Evolutionary conservation across 2,113 vertebrate species (phyloP).

Genomic region (Eptesicus fuscus): DNA sequence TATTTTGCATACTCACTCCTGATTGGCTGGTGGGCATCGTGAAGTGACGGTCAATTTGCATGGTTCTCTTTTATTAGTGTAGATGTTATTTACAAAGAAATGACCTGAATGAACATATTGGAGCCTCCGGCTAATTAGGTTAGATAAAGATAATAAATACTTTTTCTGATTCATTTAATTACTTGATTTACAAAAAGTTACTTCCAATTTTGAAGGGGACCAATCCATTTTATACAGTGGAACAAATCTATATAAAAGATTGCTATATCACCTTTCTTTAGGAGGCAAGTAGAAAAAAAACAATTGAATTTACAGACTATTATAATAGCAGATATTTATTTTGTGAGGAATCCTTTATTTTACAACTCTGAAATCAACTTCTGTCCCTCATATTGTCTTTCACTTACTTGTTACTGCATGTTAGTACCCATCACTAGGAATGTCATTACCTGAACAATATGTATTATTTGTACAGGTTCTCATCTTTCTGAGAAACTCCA

Average conservation of each 20-base stretch:
- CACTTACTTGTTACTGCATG: background rate
- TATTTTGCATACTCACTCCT: too few species aligned
- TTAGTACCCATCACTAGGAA: slow-evolving; percentile 8
- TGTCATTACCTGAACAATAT: slow-evolving; percentile 32
- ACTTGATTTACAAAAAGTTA: slow-evolving; percentile 13
- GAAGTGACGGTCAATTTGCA: too few species aligned
- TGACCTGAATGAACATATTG: background rate
- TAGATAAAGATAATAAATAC: background rate
- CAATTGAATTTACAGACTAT: background rate
- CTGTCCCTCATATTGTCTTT: background rate
- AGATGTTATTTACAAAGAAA: background rate
- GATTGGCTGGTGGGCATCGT: too few species aligned
- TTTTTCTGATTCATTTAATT: background rate
- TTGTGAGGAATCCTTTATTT: background rate
- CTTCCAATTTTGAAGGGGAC: background rate
- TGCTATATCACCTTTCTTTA: background rate
- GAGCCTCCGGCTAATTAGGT: background rate
- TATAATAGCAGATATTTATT: background rate
- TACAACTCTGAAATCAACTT: background rate
- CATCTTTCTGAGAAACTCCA: slow-evolving; percentile 44
- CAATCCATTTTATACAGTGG: background rate
- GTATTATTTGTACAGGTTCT: slow-evolving; percentile 39
- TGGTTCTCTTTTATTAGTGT: too few species aligned
- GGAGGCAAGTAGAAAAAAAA: background rate
- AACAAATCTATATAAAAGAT: background rate